These are phyloP conservation scores for Listronotus oregonensis DNA, from an alignment of 1,140 invertebrate species.

Conservation along the genomic window DNA sequence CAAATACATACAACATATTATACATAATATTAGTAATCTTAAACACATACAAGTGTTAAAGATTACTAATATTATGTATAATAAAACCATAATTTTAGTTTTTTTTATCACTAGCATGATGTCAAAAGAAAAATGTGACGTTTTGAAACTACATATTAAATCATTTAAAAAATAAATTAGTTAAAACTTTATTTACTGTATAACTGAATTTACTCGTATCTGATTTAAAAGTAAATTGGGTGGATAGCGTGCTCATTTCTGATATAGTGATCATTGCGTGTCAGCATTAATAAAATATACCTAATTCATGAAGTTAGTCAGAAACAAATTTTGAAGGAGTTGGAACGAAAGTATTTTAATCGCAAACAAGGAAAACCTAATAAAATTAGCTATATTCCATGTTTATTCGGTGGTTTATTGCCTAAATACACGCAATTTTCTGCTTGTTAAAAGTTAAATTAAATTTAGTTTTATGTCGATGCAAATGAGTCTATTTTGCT, in stretches of 20 bases:
- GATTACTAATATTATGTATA: too few species aligned
- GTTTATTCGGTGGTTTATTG: slow-evolving; percentile 33
- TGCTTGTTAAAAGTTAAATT: slow-evolving; percentile 39
- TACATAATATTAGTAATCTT: too few species aligned
- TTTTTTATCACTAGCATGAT: too few species aligned
- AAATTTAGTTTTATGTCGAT: slow-evolving; percentile 29
- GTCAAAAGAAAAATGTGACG: too few species aligned
- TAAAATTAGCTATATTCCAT: slow-evolving; percentile 39
- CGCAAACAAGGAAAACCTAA: slow-evolving; percentile 40
- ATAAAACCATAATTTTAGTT: too few species aligned
- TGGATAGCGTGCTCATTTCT: slow-evolving; percentile 10
- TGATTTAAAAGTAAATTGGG: slow-evolving; percentile 15
- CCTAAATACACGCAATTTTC: slow-evolving; percentile 26
- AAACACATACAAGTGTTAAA: too few species aligned
- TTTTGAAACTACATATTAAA: too few species aligned
- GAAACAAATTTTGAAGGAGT: slow-evolving; percentile 30
- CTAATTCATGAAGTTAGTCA: slow-evolving; percentile 33
- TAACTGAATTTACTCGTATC: slow-evolving; percentile 6
- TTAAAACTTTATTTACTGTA: too few species aligned
- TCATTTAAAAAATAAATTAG: background rate
- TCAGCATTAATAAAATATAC: slow-evolving; percentile 36
- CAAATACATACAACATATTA: too few species aligned
- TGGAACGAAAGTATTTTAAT: slow-evolving; percentile 33
- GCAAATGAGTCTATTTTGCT: background rate
- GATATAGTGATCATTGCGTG: slow-evolving; percentile 31